Evolutionary conservation across 2,797 vertebrate species (phyloP), one percentile per base, ranked within the genome.

Genomic region (Crenuchus spilurus): DNA sequence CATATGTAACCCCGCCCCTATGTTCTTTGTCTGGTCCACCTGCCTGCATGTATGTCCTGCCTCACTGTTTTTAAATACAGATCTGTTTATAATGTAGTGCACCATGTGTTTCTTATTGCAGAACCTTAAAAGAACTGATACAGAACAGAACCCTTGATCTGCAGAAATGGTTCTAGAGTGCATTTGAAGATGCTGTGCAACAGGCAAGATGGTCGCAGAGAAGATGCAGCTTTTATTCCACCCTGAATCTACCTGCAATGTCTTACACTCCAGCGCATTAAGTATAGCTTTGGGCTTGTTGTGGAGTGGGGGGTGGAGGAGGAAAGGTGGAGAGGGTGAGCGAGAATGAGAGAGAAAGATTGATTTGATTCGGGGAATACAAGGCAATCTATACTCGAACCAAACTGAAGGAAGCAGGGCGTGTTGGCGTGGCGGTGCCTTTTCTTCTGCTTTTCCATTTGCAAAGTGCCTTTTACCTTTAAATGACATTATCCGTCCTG

Each of bases 201-300:
- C 52, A 20, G 61, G 64, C 64, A n/a, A 52, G 68, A 68, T 33
- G 31, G 51, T 52, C 42, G 20, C 10, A 31, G 33, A 42, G 24
- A 68, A 68, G 68, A 67, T 49, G 79, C 80, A 71, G 60, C 71
- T 79, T n/a, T 81, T 77, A 77, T 78, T 82, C 61, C 77, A 80
- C 79, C 82, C 76, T 64, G 84, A 89, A 79, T 89, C 86, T 87
- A 87, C 88, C 87, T 90, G 84, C 84, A 88, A 90, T 80, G 75
- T 80, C 87, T 84, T 83, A 74, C 86, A 87, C 80, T 88, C 88
- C 85, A 88, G 77, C 87, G 88, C 88, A 88, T 89, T 90, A 88
- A 90, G 86, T 90, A 87, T 85, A 90, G 85, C 87, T 88, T 70
- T 82, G 82, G 87, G 90, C 66, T 82, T 86, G 85, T 88, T 87